Base-by-base conservation (phyloP, 2,113 vertebrate genomes). In the Burhinus oedicnemus region DNA sequence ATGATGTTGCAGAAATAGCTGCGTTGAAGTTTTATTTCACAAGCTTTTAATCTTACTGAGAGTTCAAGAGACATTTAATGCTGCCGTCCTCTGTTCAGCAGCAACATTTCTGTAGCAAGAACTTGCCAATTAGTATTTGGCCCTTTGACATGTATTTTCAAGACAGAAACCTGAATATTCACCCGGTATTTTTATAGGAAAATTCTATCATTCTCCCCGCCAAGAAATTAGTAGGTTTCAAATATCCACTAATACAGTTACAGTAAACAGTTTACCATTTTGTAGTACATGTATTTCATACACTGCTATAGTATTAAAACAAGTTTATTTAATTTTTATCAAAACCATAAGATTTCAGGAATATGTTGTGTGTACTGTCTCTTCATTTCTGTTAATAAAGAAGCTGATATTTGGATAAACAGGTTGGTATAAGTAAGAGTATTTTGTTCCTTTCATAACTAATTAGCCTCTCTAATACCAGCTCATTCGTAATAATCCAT, bases 331-430 rank as follows among this genome's bases (percentile, higher is more conserved):
- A 60, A 14, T 72, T 93, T 76, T 60, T 72, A 72, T 44, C 32
- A 75, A 65, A 93, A 72, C 44, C 66, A 54, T 10, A 83, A 75
- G 58, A 71, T 65, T 84, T 84, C 61, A 91, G 76, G 62, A 86
- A 8, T 30, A 52, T 38, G 45, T 65, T n/a, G 13, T 71, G 84
- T 68, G 52, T 82, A 61, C 61, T 89, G 74, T 78, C 34, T 88
- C 52, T 87, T 70, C 51, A 38, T 75, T 84, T 95, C 30, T 89
- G 42, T 71, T 85, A 94, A 87, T 93, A 94, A 93, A 94, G 64
- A 25, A 52, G 65, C 74, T 79, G 81, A 15, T 92, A 68, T 23
- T 91, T 84, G 84, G 61, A 84, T 87, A 66, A 95, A 93, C 60
- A 71, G 87, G 57, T 72, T 91, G 77, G n/a, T 94, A 71, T 57